Evolutionary conservation across 2,888 invertebrate genomes (phyloP).

Genomic region (Chymomyza caudatula): DNA sequence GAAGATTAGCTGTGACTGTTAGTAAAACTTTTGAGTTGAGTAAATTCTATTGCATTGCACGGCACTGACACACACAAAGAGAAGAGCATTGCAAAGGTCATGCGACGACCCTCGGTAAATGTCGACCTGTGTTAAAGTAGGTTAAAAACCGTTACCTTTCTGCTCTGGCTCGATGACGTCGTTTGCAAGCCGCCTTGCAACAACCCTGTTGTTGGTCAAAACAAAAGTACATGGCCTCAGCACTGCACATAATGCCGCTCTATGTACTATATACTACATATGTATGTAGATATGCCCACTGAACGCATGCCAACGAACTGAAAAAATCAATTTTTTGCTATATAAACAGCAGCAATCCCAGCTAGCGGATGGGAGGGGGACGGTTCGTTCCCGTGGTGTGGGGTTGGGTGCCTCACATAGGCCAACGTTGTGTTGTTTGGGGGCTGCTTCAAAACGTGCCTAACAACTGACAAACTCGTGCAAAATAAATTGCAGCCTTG

Average conservation of each 20-base stretch:
- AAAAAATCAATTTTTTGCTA: conserved; percentile 61
- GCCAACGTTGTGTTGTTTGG: not conserved
- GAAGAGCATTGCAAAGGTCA: conserved; percentile 54
- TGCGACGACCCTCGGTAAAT: conserved; percentile 65
- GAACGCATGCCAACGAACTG: conserved; percentile 66
- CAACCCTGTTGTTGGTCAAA: conserved; percentile 41
- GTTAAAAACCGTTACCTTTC: conserved; percentile 59
- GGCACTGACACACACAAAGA: not conserved
- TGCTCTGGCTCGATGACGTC: conserved; percentile 34
- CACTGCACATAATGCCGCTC: not conserved
- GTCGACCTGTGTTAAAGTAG: conserved; percentile 67
- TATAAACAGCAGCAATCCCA: not conserved
- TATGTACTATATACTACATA: not conserved
- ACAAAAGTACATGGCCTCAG: not conserved
- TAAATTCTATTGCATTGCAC: not conserved
- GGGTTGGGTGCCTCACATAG: not conserved
- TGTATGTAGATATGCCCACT: not conserved
- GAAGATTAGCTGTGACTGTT: not conserved
- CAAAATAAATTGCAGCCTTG: conserved; percentile 73
- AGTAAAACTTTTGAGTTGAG: not conserved
- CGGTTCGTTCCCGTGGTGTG: not conserved
- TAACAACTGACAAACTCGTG: conserved; percentile 68
- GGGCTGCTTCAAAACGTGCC: conserved; percentile 51
- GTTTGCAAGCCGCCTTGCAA: conserved; percentile 23
- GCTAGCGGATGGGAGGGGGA: not conserved